phyloP scores from a whole-genome alignment of 2,113 vertebrate genomes.

The Turnix velox region DNA sequence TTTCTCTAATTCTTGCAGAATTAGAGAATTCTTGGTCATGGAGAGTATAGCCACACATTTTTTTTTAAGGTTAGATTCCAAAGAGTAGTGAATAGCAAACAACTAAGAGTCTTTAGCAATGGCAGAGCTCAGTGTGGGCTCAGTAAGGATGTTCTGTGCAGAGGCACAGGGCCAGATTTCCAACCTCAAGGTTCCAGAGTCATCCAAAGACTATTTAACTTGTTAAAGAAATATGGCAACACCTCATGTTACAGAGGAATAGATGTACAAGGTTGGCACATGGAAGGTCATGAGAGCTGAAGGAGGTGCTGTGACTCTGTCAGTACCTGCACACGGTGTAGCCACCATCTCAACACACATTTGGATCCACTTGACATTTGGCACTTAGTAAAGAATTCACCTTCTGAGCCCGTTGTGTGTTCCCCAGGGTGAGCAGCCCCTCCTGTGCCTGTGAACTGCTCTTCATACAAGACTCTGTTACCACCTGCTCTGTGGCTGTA shows the following conservation, averaged over 20 bases:
- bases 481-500: slow-evolving; percentile 21
- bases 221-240: not conserved
- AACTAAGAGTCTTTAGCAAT: not conserved
- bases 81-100: not conserved
- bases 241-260: not conserved
- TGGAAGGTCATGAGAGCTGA: not conserved
- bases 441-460: not conserved
- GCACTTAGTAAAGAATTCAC: slow-evolving; percentile 1
- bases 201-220: not conserved
- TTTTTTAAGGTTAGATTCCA: not conserved
- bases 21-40: too few species aligned
- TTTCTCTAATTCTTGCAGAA: not conserved
- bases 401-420: not conserved
- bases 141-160: not conserved
- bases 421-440: not conserved
- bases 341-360: not conserved
- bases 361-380: not conserved
- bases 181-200: not conserved
- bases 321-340: not conserved
- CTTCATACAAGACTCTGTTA: slow-evolving; percentile 21
- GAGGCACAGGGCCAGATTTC: not conserved
- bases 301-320: not conserved
- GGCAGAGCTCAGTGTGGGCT: not conserved
- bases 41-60: not conserved
- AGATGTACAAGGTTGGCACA: not conserved